Evolutionary conservation across 2,113 vertebrate genomes (phyloP).

Genomic region (Zosterops pallidus): DNA sequence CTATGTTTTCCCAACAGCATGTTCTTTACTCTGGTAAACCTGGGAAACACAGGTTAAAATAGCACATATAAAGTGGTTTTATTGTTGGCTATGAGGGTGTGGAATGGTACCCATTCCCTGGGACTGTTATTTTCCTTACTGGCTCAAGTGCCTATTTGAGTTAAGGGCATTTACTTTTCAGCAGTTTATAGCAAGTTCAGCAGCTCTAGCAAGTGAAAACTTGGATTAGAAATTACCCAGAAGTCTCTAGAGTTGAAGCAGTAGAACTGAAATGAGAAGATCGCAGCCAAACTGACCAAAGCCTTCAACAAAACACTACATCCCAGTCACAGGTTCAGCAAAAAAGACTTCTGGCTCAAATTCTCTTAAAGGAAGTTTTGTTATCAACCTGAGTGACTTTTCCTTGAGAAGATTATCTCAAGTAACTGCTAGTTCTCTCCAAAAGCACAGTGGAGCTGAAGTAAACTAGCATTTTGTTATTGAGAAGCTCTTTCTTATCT

Average conservation of each 20-base stretch:
- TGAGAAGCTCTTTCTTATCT: slow-evolving; percentile 69
- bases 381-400: not conserved
- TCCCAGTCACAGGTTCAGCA: not conserved
- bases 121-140: not conserved
- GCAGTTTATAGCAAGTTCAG: not conserved
- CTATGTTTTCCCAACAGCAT: not conserved
- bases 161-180: not conserved
- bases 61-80: not conserved
- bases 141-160: not conserved
- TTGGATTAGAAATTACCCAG: not conserved
- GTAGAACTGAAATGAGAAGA: not conserved
- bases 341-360: not conserved
- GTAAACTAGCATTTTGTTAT: slow-evolving; percentile 59
- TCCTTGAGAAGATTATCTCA: slow-evolving; percentile 18
- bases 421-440: slow-evolving; percentile 52
- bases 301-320: not conserved
- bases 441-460: not conserved
- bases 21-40: not conserved
- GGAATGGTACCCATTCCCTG: not conserved
- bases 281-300: not conserved
- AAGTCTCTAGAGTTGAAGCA: not conserved
- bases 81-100: not conserved
- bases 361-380: not conserved
- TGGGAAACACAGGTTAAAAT: not conserved
- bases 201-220: not conserved